A percentile compares a stretch with the other conserved stretches of the same genome.
phyloP scores from a whole-genome alignment of 2,797 vertebrate genomes.

The Sebastes flavidus region DNA sequence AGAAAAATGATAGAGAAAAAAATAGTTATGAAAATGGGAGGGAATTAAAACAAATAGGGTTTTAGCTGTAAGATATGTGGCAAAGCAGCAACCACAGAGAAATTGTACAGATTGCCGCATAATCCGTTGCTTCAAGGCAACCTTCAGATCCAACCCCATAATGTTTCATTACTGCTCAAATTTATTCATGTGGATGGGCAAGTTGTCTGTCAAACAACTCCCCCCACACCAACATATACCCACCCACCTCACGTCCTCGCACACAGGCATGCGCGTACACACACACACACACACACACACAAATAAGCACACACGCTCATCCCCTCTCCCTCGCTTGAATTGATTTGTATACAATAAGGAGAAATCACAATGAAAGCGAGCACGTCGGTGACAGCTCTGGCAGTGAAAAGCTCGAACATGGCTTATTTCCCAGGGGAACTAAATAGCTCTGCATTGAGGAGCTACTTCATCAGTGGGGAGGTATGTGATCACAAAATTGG shows the following conservation, averaged over 20 bases:
- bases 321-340: constrained; percentile 54
- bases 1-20: constrained; percentile 10
- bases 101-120: constrained; percentile 60
- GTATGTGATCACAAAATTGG: constrained; percentile 64
- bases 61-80: constrained; percentile 44
- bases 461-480: constrained; percentile 59
- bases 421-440: constrained; percentile 80
- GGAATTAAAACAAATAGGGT: constrained; percentile 51
- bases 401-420: constrained; percentile 65
- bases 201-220: constrained; percentile 68
- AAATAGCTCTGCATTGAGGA: constrained; percentile 65
- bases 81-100: constrained; percentile 47
- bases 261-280: not conserved
- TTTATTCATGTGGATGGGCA: constrained; percentile 71
- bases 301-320: not conserved
- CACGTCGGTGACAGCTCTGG: constrained; percentile 64
- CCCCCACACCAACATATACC: not conserved
- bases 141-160: constrained; percentile 54
- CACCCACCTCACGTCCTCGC: not conserved
- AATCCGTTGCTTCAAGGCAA: constrained; percentile 55
- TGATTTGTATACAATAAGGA: constrained; percentile 77
- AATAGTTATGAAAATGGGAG: constrained; percentile 25
- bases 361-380: constrained; percentile 73
- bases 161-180: constrained; percentile 71
- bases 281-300: not conserved